Conservation (phyloP, 2,113 vertebrate genomes). For the Tupaia chinensis region DNA sequence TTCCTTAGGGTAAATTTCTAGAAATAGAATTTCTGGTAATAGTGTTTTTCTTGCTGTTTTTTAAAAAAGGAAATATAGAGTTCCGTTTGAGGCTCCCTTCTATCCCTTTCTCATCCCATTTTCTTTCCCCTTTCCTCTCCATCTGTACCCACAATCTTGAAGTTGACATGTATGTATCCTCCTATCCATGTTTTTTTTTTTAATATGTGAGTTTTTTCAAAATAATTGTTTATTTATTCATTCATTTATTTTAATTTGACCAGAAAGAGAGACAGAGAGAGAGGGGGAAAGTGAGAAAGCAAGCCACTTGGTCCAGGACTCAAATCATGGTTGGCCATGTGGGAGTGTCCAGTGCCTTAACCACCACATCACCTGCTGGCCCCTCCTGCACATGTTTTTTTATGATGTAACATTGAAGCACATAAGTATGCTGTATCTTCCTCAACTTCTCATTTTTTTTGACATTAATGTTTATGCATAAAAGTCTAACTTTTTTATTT, state of each 20-base stretch:
- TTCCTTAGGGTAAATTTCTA: constrained; percentile 3
- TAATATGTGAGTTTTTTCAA: neutral
- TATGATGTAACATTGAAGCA: too few relatives aligned
- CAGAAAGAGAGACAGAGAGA: too few relatives aligned
- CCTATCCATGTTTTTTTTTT: neutral
- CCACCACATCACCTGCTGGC: too few relatives aligned
- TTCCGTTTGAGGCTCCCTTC: neutral
- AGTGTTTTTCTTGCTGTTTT: neutral
- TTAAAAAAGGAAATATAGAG: neutral
- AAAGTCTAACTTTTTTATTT: neutral
- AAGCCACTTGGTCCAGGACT: too few relatives aligned
- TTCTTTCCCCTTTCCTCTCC: neutral
- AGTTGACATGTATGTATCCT: neutral
- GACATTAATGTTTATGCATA: neutral
- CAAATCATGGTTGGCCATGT: too few relatives aligned
- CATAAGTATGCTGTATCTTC: neutral
- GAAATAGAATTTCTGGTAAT: neutral
- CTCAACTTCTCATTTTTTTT: neutral
- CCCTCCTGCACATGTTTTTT: too few relatives aligned
- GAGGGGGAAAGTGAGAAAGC: too few relatives aligned
- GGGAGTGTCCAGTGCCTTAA: too few relatives aligned
- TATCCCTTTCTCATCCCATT: neutral
- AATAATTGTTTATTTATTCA: too few relatives aligned
- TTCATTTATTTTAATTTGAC: too few relatives aligned
- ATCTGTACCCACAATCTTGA: neutral